phyloP scores from a whole-genome alignment of 2,888 invertebrate genomes.

The Odontomyia ornata region DNA sequence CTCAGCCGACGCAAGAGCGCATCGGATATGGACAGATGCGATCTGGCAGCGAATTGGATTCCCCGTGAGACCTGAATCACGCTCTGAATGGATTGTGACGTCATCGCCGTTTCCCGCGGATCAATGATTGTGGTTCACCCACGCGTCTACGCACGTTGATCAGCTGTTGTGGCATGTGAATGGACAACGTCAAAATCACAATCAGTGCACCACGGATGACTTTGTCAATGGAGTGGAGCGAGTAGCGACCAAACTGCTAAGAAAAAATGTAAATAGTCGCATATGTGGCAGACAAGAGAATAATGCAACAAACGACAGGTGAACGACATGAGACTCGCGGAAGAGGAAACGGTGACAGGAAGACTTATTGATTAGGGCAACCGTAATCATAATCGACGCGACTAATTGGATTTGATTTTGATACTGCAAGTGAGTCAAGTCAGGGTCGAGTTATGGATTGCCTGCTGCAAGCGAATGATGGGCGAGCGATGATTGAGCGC shows the following conservation, averaged over 20 bases:
- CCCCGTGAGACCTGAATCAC: background rate
- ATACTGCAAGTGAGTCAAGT: conserved; percentile 9
- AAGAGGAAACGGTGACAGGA: conserved; percentile 7
- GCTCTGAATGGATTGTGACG: background rate
- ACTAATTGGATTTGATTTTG: conserved; percentile 25
- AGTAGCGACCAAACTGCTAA: background rate
- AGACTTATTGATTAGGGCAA: background rate
- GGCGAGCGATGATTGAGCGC: background rate
- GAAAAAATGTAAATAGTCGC: conserved; percentile 32
- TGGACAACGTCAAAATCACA: background rate
- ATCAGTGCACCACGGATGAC: background rate
- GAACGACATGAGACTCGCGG: background rate
- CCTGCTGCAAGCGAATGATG: background rate
- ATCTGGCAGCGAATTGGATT: background rate
- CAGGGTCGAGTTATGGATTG: conserved; percentile 1
- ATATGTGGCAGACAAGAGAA: conserved; percentile 4
- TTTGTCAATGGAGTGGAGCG: background rate
- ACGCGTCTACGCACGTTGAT: background rate
- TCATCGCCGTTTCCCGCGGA: background rate
- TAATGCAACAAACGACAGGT: conserved; percentile 3
- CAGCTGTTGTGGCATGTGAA: conserved; percentile 18
- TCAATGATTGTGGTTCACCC: conserved; percentile 1
- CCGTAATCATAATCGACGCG: background rate
- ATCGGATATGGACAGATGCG: background rate
- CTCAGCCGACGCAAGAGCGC: background rate